Base-by-base conservation (phyloP, 1,140 invertebrate genomes). In the Anastrepha ludens region DNA sequence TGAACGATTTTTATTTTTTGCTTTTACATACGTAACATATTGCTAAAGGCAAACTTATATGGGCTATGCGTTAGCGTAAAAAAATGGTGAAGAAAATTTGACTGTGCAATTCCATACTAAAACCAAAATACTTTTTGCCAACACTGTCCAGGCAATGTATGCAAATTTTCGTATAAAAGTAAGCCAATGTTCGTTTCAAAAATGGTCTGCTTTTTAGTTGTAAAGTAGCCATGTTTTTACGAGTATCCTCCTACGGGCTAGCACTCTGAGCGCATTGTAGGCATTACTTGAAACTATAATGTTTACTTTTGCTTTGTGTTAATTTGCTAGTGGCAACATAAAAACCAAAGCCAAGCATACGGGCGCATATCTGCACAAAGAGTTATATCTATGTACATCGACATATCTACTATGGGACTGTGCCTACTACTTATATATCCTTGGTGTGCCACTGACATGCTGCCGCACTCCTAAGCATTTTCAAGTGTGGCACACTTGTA, bases 301-400 rank as follows among this genome's bases (percentile, higher is more conserved):
- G 74, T 81, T 81, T 81, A 55, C 74, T 55, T 81, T 81, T 17
- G 74, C 74, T 81, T 81, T 81, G 74, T 81, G 74, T 55, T 81
- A 81, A 81, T 81, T 81, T 81, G 47, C 47, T n/a, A 50, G 11
- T 74, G 70, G 41, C 70, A 41, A 7, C 70, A 74, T 74, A 81
- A 81, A 81, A 81, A 20, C 17, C 8, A 50, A 81, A 55, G 74
- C 39, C 7, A 44, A 44, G 39, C 67, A 47, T 74, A 47, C 39
- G 67, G 67, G 67, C 67, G 67, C 13, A 17, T 47, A 74, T 74
- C 39, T 17, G 15, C 41, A 44, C 4, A 74, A 74, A 44, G 67
- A 11, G 50, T 55, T 55, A 8, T 55, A 55, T 11, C 50, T 55
- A 55, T 55, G 50, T 11, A 55, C 11, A 55, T 1, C 11, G 50